Percentiles rank a stretch among this genome's conserved stretches.
Conservation (phyloP, 2,888 invertebrate genomes). For the Aleiodes testaceus region DNA sequence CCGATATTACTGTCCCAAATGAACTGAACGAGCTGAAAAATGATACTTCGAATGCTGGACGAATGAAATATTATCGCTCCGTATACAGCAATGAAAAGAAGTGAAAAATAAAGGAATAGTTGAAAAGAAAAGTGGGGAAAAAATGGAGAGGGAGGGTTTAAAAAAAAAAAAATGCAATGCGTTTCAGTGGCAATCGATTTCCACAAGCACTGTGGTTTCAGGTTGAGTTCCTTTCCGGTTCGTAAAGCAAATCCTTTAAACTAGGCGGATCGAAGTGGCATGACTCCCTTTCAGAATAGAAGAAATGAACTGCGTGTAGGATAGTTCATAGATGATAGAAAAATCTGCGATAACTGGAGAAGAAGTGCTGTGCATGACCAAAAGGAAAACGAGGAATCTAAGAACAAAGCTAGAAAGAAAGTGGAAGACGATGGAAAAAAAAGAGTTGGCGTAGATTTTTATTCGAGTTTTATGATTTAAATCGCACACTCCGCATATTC, state of each 20-base stretch:
- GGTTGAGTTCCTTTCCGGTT: conserved; percentile 4
- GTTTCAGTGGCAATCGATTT: conserved; percentile 20
- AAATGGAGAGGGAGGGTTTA: background rate
- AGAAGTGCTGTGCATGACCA: conserved; percentile 15
- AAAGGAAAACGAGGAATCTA: conserved; percentile 1
- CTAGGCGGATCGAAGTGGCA: conserved; percentile 11
- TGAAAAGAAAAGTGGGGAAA: background rate
- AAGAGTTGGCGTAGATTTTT: conserved; percentile 57
- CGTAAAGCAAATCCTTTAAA: conserved; percentile 28
- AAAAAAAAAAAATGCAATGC: background rate
- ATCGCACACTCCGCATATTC: conserved; percentile 68
- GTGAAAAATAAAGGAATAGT: too few species aligned
- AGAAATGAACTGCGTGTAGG: background rate
- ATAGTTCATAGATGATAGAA: background rate
- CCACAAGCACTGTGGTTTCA: background rate
- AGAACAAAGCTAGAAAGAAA: conserved; percentile 1
- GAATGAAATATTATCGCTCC: conserved; percentile 67
- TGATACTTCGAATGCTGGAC: conserved; percentile 61
- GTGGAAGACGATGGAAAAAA: conserved; percentile 33
- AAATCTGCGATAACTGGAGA: background rate
- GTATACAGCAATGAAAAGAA: conserved; percentile 35
- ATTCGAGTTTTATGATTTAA: conserved; percentile 71
- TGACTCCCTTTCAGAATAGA: background rate
- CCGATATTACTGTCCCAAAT: conserved; percentile 58
- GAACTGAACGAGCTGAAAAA: conserved; percentile 66